Base-by-base conservation (phyloP, 2,888 invertebrate genomes). In the Neoascia interrupta region DNA sequence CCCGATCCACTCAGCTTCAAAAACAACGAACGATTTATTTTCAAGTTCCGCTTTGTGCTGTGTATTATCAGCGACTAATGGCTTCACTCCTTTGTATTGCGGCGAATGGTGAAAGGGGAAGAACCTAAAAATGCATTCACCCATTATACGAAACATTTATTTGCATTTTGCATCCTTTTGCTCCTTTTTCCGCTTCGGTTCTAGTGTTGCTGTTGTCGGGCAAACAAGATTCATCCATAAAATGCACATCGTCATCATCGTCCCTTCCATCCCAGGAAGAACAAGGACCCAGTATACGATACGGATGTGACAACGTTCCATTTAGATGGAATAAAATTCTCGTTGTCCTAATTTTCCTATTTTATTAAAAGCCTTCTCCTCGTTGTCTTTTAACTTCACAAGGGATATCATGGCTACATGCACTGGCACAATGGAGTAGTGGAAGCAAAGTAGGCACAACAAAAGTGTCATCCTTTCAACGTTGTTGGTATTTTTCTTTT, bases 191-290 rank as follows among this genome's bases (percentile, higher is more conserved):
- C 15, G 23, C 23, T 39, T 6, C 6, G 3, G 31, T n/a, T 15
- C 10, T n/a, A 18, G 13, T 15, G 36, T n/a, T 43, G 53, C 54
- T 72, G 53, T 64, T 66, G 72, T 54, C 34, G 21, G 34, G 34
- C 72, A 66, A 76, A 76, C 60, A 75, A 58, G 70, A 70, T 63
- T 34, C 58, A 72, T 66, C 72, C 76, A 72, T 54, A 60, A 76
- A 76, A 53, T 58, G 76, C 76, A 76, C 76, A 76, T 76, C 72
- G 39, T 39, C 45, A 58, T 69, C 28, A 36, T n/a, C 31, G 8
- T 10, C 41, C 26, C 51, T 23, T 36, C 16, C 13, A 18, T 18
- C 4, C 23, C 26, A 66, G 53, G 60, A 54, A 74, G 61, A 69
- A 61, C 74, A 72, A 64, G 36, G 53, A 76, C 54, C 45, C 34